Conservation (phyloP, 2,888 invertebrate species). For the Cryptocephalus moraei region DNA sequence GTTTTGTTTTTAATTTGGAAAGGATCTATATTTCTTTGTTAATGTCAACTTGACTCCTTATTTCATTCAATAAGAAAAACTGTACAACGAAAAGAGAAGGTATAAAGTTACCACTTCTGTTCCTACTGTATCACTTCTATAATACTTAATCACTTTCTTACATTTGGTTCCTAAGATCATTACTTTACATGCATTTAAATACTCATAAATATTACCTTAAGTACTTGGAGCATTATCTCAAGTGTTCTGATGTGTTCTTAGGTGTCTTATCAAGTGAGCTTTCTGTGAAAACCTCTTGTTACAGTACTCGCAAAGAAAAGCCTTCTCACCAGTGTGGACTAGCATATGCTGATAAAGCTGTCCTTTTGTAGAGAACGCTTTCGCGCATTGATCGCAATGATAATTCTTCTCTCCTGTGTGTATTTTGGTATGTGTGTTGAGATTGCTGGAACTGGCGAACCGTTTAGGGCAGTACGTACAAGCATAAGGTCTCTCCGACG, state of each 20-base stretch:
- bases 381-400: slow-evolving; percentile 36
- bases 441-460: slow-evolving; percentile 37
- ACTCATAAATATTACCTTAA: too few relatives aligned
- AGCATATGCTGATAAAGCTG: slow-evolving; percentile 37
- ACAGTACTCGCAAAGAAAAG: slow-evolving; percentile 37
- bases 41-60: too few relatives aligned
- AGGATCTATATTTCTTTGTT: too few relatives aligned
- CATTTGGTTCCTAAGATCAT: too few relatives aligned
- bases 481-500: slow-evolving; percentile 36
- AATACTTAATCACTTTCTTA: too few relatives aligned
- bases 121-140: too few relatives aligned
- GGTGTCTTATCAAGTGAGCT: slow-evolving; percentile 36
- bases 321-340: slow-evolving; percentile 37
- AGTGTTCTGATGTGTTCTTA: slow-evolving; percentile 28
- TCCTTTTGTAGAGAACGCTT: slow-evolving; percentile 37
- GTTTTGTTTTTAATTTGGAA: too few relatives aligned
- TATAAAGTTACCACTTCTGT: too few relatives aligned
- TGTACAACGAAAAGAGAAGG: too few relatives aligned
- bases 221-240: too few relatives aligned
- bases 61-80: too few relatives aligned
- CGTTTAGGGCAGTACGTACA: slow-evolving; percentile 36
- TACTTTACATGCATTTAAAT: too few relatives aligned
- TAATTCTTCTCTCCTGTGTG: slow-evolving; percentile 39
- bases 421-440: slow-evolving; percentile 36
- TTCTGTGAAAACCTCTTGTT: slow-evolving; percentile 38